Evolutionary conservation across 2,888 invertebrate species (phyloP).

Genomic region (Uropetala carovei): DNA sequence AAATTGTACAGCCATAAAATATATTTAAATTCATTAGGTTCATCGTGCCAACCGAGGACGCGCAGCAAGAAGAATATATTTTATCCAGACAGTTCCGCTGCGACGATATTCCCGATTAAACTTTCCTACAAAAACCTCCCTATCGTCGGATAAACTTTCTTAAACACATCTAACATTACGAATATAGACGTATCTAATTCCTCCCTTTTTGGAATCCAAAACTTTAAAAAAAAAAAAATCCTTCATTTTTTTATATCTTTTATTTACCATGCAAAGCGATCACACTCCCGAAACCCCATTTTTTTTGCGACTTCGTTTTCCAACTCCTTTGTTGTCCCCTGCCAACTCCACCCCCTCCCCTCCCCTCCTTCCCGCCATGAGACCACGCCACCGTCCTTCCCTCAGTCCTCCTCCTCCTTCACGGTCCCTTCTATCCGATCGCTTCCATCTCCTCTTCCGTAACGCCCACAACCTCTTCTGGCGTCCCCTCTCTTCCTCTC

Average conservation of each 20-base stretch:
- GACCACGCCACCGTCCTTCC: background rate
- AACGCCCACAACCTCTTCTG: too few relatives aligned
- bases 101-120: too few relatives aligned
- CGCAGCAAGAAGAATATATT: too few relatives aligned
- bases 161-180: background rate
- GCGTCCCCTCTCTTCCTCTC: background rate
- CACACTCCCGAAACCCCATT: background rate
- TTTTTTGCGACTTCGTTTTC: conserved; percentile 30
- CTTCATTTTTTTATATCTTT: background rate
- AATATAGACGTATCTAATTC: background rate
- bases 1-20: too few relatives aligned
- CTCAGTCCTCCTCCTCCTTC: background rate
- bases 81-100: too few relatives aligned
- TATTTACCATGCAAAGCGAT: conserved; percentile 38
- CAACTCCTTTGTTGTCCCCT: conserved; percentile 25
- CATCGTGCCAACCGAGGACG: too few relatives aligned
- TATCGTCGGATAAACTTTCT: background rate
- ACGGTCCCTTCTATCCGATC: background rate
- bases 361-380: background rate
- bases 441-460: background rate
- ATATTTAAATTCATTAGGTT: too few relatives aligned
- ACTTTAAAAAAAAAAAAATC: too few relatives aligned
- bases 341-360: background rate
- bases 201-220: background rate
- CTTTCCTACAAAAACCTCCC: too few relatives aligned